Evolutionary conservation across 1,140 invertebrate species (phyloP).

Genomic region (Hesperophylax magnus): DNA sequence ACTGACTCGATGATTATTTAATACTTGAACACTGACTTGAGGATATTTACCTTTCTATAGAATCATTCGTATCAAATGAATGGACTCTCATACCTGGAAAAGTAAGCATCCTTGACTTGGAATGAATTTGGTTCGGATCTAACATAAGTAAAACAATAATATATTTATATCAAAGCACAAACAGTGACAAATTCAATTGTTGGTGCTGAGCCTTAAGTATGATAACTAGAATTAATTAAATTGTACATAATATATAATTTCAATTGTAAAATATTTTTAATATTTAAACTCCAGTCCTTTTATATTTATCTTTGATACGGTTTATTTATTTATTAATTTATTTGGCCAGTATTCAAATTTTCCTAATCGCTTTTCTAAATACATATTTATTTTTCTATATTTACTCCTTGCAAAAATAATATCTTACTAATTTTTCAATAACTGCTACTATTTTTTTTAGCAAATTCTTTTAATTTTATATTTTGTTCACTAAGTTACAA

Average conservation of each 20-base stretch:
- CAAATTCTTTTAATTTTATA: background rate
- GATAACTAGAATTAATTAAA: slow-evolving; percentile 42
- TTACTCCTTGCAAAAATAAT: background rate
- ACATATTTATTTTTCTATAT: background rate
- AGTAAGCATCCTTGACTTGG: slow-evolving; percentile 57
- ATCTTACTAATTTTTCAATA: background rate
- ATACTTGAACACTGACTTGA: slow-evolving; percentile 51
- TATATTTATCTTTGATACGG: background rate
- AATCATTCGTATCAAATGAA: background rate
- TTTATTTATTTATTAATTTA: slow-evolving; percentile 35
- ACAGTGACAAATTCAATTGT: slow-evolving; percentile 48
- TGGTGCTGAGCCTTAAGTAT: slow-evolving; percentile 50
- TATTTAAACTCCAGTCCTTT: slow-evolving; percentile 28
- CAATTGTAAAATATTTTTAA: slow-evolving; percentile 32
- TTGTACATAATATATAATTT: slow-evolving; percentile 43
- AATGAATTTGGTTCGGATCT: slow-evolving; percentile 50
- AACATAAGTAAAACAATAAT: slow-evolving; percentile 43
- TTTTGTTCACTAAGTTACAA: background rate
- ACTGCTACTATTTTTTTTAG: background rate
- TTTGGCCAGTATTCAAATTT: slow-evolving; percentile 42
- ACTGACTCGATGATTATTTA: slow-evolving; percentile 3
- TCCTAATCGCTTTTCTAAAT: background rate
- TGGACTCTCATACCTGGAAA: slow-evolving; percentile 11
- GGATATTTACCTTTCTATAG: slow-evolving; percentile 53
- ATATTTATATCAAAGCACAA: slow-evolving; percentile 49